Evolutionary conservation across 1,140 invertebrate genomes (phyloP).

Genomic region (Notospermus geniculatus): DNA sequence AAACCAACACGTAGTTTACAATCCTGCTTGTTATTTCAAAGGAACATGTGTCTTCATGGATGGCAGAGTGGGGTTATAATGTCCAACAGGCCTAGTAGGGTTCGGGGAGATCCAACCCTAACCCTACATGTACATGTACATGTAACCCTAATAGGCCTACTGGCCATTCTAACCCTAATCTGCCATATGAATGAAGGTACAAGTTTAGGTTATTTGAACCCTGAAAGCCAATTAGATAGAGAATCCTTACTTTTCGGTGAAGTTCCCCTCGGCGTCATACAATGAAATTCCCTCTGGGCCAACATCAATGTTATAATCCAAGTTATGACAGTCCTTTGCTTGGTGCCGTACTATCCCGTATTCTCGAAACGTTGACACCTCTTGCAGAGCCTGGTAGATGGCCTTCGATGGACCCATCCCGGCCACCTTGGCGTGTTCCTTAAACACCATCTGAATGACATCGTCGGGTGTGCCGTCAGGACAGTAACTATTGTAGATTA

Average conservation of each 20-base stretch:
- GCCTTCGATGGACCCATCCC: constrained; percentile 63
- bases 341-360: constrained; percentile 83
- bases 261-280: constrained; percentile 52
- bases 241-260: constrained; percentile 46
- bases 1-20: no score
- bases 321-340: constrained; percentile 57
- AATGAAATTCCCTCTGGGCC: constrained; percentile 79
- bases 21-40: no score
- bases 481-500: constrained; percentile 11
- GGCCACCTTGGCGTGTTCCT: constrained; percentile 32
- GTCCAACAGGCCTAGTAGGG: no score
- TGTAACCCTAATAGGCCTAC: no score
- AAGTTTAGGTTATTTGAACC: no score
- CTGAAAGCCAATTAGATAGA: no score
- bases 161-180: no score
- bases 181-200: no score
- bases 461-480: constrained; percentile 12
- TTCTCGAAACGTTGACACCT: constrained; percentile 72
- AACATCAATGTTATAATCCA: constrained; percentile 63
- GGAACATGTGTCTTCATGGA: no score
- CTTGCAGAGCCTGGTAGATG: constrained; percentile 78
- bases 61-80: no score
- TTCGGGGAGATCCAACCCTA: no score
- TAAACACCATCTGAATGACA: constrained; percentile 29
- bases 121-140: no score